Evolutionary conservation across 2,888 invertebrate genomes (phyloP), one percentile per base, ranked within the genome.

Genomic region (Micoletzkya japonica): DNA sequence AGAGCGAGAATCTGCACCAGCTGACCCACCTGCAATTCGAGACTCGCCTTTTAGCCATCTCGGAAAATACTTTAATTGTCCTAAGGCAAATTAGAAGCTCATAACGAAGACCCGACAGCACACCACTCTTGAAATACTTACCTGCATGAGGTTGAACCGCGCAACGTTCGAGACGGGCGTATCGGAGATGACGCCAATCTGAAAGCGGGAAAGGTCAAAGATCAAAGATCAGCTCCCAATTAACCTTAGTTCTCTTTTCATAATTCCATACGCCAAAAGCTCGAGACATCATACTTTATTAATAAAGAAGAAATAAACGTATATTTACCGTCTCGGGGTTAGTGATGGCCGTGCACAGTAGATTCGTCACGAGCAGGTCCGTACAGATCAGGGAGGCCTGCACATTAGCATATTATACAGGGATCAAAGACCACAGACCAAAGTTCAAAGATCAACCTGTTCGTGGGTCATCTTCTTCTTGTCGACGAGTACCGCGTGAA

Each of bases 301-400:
- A 24, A 54, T 54, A 54, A 39, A 39, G 39, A 56, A 56, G 10
- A 39, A 17, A 39, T 39, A 50, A 4, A 20, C 20, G 24, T 10
- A 7, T 32, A 58, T 10, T 28, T 70, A 70, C 52, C 70, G 76
- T 75, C 36, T 96, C 96, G 0, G 97, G 97, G 88, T 94, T 94
- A 61, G 95, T 92, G 69, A 98, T 93, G 0, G 95, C 96, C 2
- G 95, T 95, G 84, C 96, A 97, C 72, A 98, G 92, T 86, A 95
- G 94, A 86, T 92, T 90, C 14, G 93, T 93, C 86, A 97, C 92
- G 34, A 97, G 92, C 72, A 98, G 89, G 85, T 98, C 96, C 0
- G 93, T 93, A 85, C 94, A 93, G 80, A 96, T 91, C 61, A 82
- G 68, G 2, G 74, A 61, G 2, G 60, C 59, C 59, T 60, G 59